Base-by-base conservation (phyloP, 2,888 invertebrate genomes). In the Lapara coniferarum region DNA sequence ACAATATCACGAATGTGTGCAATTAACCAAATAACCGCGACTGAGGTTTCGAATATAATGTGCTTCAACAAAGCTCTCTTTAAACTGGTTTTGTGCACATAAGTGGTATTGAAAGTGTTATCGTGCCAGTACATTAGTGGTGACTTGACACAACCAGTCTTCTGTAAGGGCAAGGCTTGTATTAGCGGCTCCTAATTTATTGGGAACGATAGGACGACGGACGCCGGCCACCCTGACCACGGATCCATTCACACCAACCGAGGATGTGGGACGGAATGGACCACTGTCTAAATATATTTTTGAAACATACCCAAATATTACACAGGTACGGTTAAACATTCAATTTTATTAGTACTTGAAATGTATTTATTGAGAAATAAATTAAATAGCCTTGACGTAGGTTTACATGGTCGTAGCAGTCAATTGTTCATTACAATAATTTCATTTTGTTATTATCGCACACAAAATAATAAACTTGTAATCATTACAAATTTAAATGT, bases 131-230 rank as follows among this genome's bases (percentile, higher is more conserved):
- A 92, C 92, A 93, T 93, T 93, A 93, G 92, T 89, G 87, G 85
- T 82, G 86, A 85, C 86, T 88, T 91, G 92, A 92, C 92, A 89
- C 86, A 87, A 81, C 89, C 89, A 91, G 92, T 92, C 92, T 92
- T 90, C 93, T 92, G 93, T 93, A 88, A 90, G 87, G 89, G 86
- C 88, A 88, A 84, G 85, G 87, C 89, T 90, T 92, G 92, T 92
- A 90, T 93, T 93, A 93, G 91, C 88, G 89, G 89, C 89, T 89
- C 83, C 91, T 93, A 93, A 93, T 93, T 93, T 93, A 93, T 93
- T 92, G 89, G 85, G 89, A 87, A 88, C 87, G 93, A 93, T 93
- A 93, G 87, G 85, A 85, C 88, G 93, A 92, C 91, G 88, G 89
- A 92, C 92, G 91, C 88, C 82, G 93, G 92, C 93, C 93, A 93